A percentile compares a stretch with the other conserved stretches of the same genome.
These are phyloP conservation scores for Carterocephalus palaemon DNA, from an alignment of 2,888 invertebrate genomes.

Conservation along the genomic window DNA sequence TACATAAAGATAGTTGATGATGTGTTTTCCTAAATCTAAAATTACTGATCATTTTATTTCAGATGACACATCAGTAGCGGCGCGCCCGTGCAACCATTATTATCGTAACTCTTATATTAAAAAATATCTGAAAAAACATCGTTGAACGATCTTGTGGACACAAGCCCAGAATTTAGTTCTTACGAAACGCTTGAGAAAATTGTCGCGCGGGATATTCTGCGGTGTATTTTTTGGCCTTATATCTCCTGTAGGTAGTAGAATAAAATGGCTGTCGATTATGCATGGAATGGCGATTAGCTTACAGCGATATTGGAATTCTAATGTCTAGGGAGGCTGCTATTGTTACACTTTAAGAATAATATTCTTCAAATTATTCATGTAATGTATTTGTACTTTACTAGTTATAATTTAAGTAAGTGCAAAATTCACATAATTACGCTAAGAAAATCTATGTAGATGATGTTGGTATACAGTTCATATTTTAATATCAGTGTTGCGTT, in stretches of 20 bases:
- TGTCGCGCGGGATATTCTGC: slow-evolving; percentile 18
- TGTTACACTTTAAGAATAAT: slow-evolving; percentile 4
- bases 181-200: slow-evolving; percentile 18
- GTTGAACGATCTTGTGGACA: slow-evolving; percentile 3
- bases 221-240: slow-evolving; percentile 17
- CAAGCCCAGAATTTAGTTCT: slow-evolving; percentile 10
- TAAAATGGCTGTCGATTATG: slow-evolving; percentile 16
- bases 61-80: too few relatives aligned
- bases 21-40: too few relatives aligned
- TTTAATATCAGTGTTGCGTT: too few relatives aligned
- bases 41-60: too few relatives aligned
- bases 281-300: slow-evolving; percentile 20
- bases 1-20: too few relatives aligned
- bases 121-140: background rate
- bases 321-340: background rate
- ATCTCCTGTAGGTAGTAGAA: slow-evolving; percentile 5
- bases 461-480: too few relatives aligned
- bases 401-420: too few relatives aligned
- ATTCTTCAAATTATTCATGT: slow-evolving; percentile 8
- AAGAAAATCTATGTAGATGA: too few relatives aligned
- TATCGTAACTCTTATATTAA: too few relatives aligned
- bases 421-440: too few relatives aligned
- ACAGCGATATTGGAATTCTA: slow-evolving; percentile 20
- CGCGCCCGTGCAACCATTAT: too few relatives aligned
- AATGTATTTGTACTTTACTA: too few relatives aligned